Conservation (phyloP, 1,140 invertebrate genomes). For the Achroia grisella region DNA sequence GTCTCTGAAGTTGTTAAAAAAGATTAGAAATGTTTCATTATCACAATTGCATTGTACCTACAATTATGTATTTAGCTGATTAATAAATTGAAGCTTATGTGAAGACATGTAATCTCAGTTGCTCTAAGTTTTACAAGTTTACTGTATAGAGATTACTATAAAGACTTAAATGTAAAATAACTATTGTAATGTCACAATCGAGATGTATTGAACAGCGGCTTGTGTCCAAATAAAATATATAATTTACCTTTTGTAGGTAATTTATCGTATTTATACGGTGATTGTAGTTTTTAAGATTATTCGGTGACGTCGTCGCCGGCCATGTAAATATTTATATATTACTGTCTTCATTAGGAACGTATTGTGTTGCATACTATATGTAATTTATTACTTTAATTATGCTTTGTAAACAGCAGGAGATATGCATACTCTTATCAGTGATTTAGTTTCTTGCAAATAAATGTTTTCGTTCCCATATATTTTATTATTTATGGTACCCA, state of each 20-base stretch:
- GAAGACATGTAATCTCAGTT: conserved; percentile 6
- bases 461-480: conserved; percentile 47
- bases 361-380: conserved; percentile 38
- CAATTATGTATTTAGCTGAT: conserved; percentile 14
- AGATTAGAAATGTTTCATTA: conserved; percentile 25
- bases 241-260: too few relatives aligned
- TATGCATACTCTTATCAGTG: conserved; percentile 49
- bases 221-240: conserved; percentile 3
- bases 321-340: conserved; percentile 55
- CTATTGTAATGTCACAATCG: too few relatives aligned
- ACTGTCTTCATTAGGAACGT: conserved; percentile 35
- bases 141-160: neutral
- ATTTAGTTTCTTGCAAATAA: conserved; percentile 57
- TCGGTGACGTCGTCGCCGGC: conserved; percentile 37
- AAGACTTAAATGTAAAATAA: neutral
- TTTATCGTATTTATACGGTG: conserved; percentile 12
- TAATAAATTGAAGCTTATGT: conserved; percentile 18
- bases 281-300: conserved; percentile 41
- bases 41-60: neutral
- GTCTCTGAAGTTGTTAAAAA: conserved; percentile 45
- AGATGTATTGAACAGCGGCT: neutral
- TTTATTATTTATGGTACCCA: conserved; percentile 25
- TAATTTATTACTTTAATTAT: conserved; percentile 47
- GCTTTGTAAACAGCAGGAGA: conserved; percentile 40
- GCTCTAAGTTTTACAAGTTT: conserved; percentile 7